Conservation (phyloP, 2,797 vertebrate genomes). For the Myotis pilosus region DNA sequence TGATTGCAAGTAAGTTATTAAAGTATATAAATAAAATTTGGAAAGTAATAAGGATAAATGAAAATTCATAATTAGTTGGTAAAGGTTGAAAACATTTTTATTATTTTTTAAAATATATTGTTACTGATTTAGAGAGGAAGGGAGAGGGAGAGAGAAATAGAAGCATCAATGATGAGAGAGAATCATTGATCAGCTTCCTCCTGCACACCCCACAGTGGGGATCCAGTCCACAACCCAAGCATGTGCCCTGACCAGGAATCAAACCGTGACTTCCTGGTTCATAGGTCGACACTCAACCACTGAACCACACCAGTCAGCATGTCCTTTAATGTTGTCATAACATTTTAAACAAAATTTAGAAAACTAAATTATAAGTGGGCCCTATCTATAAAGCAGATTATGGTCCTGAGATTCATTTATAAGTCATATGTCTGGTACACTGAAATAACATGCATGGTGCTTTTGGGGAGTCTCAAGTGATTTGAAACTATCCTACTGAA, state of each 20-base stretch:
- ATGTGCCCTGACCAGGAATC: too few species aligned
- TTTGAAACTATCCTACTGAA: neutral
- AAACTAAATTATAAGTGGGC: neutral
- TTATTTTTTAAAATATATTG: too few species aligned
- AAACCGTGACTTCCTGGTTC: too few species aligned
- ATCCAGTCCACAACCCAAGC: too few species aligned
- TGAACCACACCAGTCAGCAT: neutral
- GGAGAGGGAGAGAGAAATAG: too few species aligned
- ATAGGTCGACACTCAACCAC: too few species aligned
- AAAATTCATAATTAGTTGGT: constrained; percentile 26
- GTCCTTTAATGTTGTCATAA: constrained; percentile 10
- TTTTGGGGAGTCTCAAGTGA: neutral
- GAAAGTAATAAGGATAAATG: neutral
- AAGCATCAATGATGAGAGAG: too few species aligned
- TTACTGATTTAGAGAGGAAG: too few species aligned
- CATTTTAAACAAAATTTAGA: constrained; percentile 23
- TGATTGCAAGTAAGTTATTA: neutral
- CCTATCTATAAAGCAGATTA: neutral
- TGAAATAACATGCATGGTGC: neutral
- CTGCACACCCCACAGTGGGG: too few species aligned
- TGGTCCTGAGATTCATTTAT: neutral
- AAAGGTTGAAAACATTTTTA: constrained; percentile 15
- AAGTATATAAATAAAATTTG: constrained; percentile 17
- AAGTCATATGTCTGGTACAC: neutral
- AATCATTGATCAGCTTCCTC: too few species aligned